phyloP scores from a whole-genome alignment of 2,113 vertebrate species.

The Ailuropoda melanoleuca region DNA sequence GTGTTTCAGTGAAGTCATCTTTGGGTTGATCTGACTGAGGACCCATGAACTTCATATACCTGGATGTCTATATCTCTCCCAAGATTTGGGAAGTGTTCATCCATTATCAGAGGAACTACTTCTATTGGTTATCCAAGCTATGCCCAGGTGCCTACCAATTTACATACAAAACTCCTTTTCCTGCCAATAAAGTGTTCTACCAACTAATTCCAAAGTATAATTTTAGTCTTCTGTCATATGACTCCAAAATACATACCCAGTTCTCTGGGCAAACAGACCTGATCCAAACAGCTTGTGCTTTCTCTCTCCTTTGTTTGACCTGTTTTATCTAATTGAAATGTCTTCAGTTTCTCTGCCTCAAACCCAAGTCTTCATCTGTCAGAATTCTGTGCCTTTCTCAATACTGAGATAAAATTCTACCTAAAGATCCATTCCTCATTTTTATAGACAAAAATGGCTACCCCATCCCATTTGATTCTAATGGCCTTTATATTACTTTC shows the following conservation, averaged over 20 bases:
- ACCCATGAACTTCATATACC: not conserved
- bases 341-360: not conserved
- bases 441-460: not conserved
- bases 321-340: not conserved
- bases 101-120: not conserved
- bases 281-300: not conserved
- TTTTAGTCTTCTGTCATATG: not conserved
- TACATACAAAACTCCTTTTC: not conserved
- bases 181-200: not conserved
- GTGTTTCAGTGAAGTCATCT: not conserved
- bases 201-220: not conserved
- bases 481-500: not conserved
- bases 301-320: not conserved
- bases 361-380: not conserved
- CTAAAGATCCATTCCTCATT: not conserved
- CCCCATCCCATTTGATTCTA: not conserved
- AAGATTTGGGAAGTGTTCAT: not conserved
- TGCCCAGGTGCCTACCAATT: not conserved
- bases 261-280: not conserved
- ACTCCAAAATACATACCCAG: not conserved
- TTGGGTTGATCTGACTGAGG: not conserved
- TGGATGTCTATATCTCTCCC: not conserved
- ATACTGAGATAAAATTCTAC: not conserved
- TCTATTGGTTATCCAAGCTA: not conserved
- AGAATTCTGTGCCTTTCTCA: not conserved